Evolutionary conservation across 2,113 vertebrate genomes (phyloP).

Genomic region (Laterallus jamaicensis): DNA sequence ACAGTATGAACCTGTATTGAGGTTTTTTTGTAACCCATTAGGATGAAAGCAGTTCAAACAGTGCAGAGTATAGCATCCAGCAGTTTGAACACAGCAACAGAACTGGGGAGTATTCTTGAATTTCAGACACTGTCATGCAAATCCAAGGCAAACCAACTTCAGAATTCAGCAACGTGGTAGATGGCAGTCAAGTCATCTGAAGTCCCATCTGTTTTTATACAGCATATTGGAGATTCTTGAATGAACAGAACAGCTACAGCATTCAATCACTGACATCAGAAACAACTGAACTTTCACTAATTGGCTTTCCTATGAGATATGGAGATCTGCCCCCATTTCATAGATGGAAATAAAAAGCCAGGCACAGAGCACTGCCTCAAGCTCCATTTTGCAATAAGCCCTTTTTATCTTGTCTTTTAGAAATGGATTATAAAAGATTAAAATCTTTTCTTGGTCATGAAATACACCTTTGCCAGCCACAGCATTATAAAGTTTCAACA

Average conservation of each 20-base stretch:
- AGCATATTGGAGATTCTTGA: slow-evolving; percentile 26
- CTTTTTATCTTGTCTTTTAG: not conserved
- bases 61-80: not conserved
- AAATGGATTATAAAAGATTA: not conserved
- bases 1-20: accelerated
- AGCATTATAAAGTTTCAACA: not conserved
- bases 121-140: not conserved
- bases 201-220: slow-evolving; percentile 42
- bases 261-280: slow-evolving; percentile 17
- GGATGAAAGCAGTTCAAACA: not conserved
- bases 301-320: slow-evolving; percentile 33
- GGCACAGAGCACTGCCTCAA: not conserved
- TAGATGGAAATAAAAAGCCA: not conserved
- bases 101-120: not conserved
- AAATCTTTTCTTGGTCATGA: not conserved
- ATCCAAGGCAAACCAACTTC: not conserved
- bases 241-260: slow-evolving; percentile 21
- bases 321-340: slow-evolving; percentile 40
- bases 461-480: not conserved
- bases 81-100: not conserved
- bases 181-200: not conserved
- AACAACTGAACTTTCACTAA: slow-evolving; percentile 41
- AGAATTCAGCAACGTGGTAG: not conserved
- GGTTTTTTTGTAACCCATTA: not conserved
- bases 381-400: not conserved